Base-by-base conservation (phyloP, 2,888 invertebrate species). In the Drosophila cognata region DNA sequence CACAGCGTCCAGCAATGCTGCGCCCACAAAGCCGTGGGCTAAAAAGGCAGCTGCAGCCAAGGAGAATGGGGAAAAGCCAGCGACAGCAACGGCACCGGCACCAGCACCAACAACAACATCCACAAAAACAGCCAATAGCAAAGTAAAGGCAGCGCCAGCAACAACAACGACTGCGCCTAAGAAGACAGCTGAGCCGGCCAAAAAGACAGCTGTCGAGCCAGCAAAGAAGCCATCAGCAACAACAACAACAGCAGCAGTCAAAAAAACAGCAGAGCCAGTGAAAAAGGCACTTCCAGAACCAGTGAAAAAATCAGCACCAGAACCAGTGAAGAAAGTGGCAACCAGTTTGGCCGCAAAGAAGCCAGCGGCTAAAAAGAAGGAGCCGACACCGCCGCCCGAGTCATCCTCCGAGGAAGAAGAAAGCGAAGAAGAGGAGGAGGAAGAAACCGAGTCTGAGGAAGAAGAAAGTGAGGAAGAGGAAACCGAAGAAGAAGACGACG, bases 311-410 rank as follows among this genome's bases (percentile, higher is more conserved):
- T 53, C 73, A 18, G 65, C 70, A 7, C 79, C 79, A 4, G 72
- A 82, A 56, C 75, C 79, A 4, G 66, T 63, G 7, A 85, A 84
- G 53, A 85, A 84, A 65, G 71, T 53, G 18, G 64, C 81, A 5
- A 28, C 65, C 6, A 71, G 62, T 7, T 38, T 77, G 68, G 74
- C 60, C 18, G 21, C 71, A 59, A 84, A 82, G 38, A 84, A 85
- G 53, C 74, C 85, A 4, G 70, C 60, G 41, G 74, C 81, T 21
- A 92, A 92, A 77, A 92, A 92, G 76, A 92, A 92, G 74, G 91
- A 91, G 52, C 92, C 92, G 11, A 91, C 92, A 16, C 92, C 92
- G 35, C 80, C 91, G 55, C 85, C 85, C 13, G 87, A 86, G 28
- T 79, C 89, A n/a, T 90, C 90, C 5, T 89, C 91, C 6, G 82